phyloP scores from a whole-genome alignment of 1,140 invertebrate genomes.

The Hermatobates lingyangjiaoensis region DNA sequence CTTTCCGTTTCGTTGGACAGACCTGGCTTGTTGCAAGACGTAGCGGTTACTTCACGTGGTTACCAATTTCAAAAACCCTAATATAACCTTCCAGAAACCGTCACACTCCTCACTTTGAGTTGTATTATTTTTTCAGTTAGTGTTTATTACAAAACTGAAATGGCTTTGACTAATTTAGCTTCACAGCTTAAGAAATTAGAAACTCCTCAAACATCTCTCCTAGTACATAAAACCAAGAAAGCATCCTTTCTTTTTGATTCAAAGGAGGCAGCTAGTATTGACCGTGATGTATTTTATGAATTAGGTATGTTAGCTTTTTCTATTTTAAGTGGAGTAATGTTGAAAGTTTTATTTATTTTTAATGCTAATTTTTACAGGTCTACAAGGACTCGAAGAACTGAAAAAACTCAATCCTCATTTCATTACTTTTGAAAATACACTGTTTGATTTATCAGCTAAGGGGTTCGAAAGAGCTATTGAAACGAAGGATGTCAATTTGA shows the following conservation, averaged over 20 bases:
- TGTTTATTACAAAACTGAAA: constrained; percentile 1
- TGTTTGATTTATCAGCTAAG: constrained; percentile 56
- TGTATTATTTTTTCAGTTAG: background rate
- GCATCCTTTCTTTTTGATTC: constrained; percentile 73
- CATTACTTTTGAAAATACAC: constrained; percentile 42
- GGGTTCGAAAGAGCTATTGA: constrained; percentile 63
- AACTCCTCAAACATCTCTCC: constrained; percentile 52
- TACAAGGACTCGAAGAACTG: constrained; percentile 64
- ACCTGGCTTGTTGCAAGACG: no score
- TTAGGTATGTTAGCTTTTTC: constrained; percentile 36
- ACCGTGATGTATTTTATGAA: constrained; percentile 61
- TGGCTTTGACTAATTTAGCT: constrained; percentile 47
- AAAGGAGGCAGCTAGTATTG: constrained; percentile 68
- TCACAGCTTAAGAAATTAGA: constrained; percentile 63
- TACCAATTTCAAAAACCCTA: no score
- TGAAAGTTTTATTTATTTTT: background rate
- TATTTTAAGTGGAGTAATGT: background rate
- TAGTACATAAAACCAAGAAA: constrained; percentile 44
- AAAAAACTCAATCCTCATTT: constrained; percentile 50
- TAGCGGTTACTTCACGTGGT: no score
- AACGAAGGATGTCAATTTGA: constrained; percentile 48
- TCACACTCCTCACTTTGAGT: no score
- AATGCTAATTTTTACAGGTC: constrained; percentile 23
- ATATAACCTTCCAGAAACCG: no score
- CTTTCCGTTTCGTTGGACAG: no score